Evolutionary conservation across 1,140 invertebrate genomes (phyloP), one percentile per base, ranked within the genome.

Genomic region (Bathynomus jamesi): DNA sequence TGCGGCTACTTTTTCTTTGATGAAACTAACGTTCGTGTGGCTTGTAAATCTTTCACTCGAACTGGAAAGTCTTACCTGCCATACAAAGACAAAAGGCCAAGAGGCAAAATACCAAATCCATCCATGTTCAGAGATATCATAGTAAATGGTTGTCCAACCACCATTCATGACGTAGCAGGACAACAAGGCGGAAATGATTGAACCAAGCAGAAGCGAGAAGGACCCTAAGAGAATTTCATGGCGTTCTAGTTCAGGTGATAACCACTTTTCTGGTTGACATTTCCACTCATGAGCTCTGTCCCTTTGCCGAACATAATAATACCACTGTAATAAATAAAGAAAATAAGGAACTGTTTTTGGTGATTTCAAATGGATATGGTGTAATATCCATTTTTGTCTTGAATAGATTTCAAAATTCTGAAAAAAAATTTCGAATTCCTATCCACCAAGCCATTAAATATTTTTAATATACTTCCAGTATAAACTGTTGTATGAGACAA

Each of bases 191-290:
- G 87, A 87, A 66, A 86, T 40, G 7, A 70, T 74, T 32, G 71
- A 69, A 21, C 83, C 86, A 40, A 87, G 69, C 3, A 87, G 71
- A 8, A 91, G 81, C 1, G 87, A 86, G 0, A 86, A 60, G 0
- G 84, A 85, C 2, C 89, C 89, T 4, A 87, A 75, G 61, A 88
- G 83, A 46, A 91, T 88, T 80, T 89, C 89, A 75, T 90, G 87
- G 17, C 85, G 82, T 79, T 90, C 88, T 31, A 89, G 78, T 64
- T 89, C 86, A 0, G 86, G 85, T 0, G 85, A 81, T 2, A 90
- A 76, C 85, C 87, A 90, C 75, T 88, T 88, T 11, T 84, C 83
- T 0, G 89, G 89, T 76, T 91, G 89, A 73, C 89, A 88, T 81
- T 91, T 91, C 89, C 89, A 91, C 74, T 88, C 85, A 46, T 87